Evolutionary conservation across 2,888 invertebrate species (phyloP).

Genomic region (Andrena marginata): DNA sequence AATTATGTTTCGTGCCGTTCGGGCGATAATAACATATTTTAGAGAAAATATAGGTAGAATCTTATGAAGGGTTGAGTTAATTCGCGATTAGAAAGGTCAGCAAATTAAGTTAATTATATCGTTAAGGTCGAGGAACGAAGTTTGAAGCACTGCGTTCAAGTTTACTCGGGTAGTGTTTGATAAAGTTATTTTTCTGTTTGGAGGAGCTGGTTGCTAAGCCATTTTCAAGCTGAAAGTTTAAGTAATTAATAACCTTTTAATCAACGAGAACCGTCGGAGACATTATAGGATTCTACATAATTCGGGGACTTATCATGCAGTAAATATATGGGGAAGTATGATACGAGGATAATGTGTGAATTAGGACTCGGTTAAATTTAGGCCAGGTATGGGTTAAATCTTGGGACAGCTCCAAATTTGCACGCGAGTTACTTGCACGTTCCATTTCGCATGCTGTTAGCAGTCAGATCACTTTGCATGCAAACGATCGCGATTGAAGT

Average conservation of each 20-base stretch:
- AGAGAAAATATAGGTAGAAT: background rate
- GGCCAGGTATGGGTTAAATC: constrained; percentile 41
- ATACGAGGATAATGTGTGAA: constrained; percentile 45
- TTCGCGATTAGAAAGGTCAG: no score
- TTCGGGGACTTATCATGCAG: constrained; percentile 11
- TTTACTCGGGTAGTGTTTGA: no score
- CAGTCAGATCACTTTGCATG: constrained; percentile 51
- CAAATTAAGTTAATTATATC: no score
- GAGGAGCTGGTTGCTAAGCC: no score
- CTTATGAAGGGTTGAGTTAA: background rate
- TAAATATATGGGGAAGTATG: constrained; percentile 17
- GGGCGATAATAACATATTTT: background rate
- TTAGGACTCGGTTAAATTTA: constrained; percentile 37
- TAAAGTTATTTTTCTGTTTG: no score
- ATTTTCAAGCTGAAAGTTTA: no score
- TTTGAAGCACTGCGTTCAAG: no score
- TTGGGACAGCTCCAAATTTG: constrained; percentile 51
- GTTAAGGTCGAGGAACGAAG: no score
- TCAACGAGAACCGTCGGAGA: background rate
- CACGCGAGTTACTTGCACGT: constrained; percentile 39
- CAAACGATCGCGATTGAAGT: constrained; percentile 47
- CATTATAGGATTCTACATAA: constrained; percentile 10
- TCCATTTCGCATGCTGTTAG: constrained; percentile 48
- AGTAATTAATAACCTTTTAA: background rate
- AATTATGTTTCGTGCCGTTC: constrained; percentile 9